These are phyloP conservation scores for Potamarius usumacintae DNA, from an alignment of 2,113 vertebrate species.

Conservation along the genomic window DNA sequence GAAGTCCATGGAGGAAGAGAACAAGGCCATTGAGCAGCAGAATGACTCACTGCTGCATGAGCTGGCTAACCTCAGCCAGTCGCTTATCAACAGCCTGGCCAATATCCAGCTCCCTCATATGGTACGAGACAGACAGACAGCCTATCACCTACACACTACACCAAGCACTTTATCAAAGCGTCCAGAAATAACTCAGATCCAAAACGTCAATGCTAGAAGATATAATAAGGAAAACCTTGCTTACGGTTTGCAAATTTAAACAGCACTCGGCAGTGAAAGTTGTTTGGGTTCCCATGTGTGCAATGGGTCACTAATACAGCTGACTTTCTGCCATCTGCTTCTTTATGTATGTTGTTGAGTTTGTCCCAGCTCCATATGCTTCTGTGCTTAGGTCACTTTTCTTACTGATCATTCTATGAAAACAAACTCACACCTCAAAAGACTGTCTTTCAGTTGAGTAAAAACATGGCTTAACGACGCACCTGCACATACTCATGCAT, in stretches of 20 bases:
- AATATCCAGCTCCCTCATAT: slow-evolving; percentile 99
- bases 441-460: slow-evolving; percentile 58
- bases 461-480: slow-evolving; percentile 58
- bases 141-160: slow-evolving; percentile 5
- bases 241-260: slow-evolving; percentile 8
- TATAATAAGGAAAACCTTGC: neutral
- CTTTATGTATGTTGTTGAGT: slow-evolving; percentile 65
- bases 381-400: slow-evolving; percentile 58
- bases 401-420: slow-evolving; percentile 60
- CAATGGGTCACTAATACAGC: slow-evolving; percentile 31
- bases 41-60: slow-evolving; percentile 98
- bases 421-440: slow-evolving; percentile 42
- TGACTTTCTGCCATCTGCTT: slow-evolving; percentile 68
- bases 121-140: slow-evolving; percentile 87
- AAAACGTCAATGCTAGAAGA: neutral
- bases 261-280: slow-evolving; percentile 11
- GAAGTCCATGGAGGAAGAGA: slow-evolving; percentile 99
- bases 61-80: slow-evolving; percentile 97
- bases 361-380: slow-evolving; percentile 65
- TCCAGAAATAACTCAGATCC: slow-evolving; percentile 20
- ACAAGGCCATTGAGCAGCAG: slow-evolving; percentile 99
- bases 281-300: slow-evolving; percentile 12
- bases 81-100: slow-evolving; percentile 97
- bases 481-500: slow-evolving; percentile 50
- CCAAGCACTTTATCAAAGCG: neutral